Evolutionary conservation across 2,797 vertebrate species (phyloP), one percentile per base, ranked within the genome.

Genomic region (Scyliorhinus canicula): DNA sequence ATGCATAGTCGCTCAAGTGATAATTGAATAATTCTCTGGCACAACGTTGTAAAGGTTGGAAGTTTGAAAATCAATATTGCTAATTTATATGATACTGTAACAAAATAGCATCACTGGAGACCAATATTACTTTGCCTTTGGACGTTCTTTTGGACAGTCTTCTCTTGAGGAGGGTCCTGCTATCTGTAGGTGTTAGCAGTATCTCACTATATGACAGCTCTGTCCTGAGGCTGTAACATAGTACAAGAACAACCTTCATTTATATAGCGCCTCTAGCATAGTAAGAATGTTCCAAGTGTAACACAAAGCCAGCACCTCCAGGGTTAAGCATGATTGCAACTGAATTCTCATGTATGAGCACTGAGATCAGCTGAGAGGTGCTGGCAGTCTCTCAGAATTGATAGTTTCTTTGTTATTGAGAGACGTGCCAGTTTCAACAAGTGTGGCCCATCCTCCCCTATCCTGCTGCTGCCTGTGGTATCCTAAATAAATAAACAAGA

Each of bases 331-430:
- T 94, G 67, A 35, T 74, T 55, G 67, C 93, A 74, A n/a, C 65
- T 94, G 67, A 11, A 71, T 94, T 67, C 67, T 94, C 47, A 35
- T 74, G 93, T 35, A 94, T 74, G 74, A 94, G n/a, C 26, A 52
- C 28, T 71, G 21, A 50, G 44, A 94, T 69, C 93, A 94, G 93
- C 93, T 94, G 93, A 94, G 93, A 74, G 93, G 63, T 94, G 93
- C 93, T 94, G 93, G 93, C 93, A 74, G 67, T 28, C 50, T 26
- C 93, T 74, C 28, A 50, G 65, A 94, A 94, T 94, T 94, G 93
- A 94, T 94, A 94, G 93, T n/a, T 94, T 94, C 93, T 94, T 94
- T 94, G 67, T 94, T 94, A 74, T 94, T 94, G 93, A 94, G 69
- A 94, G 69, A 69, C 31, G 28, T 94, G 65, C 93, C 93, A 94